Conservation (phyloP, 64 coral and sea anemone genomes). For the Montipora efflorescens region DNA sequence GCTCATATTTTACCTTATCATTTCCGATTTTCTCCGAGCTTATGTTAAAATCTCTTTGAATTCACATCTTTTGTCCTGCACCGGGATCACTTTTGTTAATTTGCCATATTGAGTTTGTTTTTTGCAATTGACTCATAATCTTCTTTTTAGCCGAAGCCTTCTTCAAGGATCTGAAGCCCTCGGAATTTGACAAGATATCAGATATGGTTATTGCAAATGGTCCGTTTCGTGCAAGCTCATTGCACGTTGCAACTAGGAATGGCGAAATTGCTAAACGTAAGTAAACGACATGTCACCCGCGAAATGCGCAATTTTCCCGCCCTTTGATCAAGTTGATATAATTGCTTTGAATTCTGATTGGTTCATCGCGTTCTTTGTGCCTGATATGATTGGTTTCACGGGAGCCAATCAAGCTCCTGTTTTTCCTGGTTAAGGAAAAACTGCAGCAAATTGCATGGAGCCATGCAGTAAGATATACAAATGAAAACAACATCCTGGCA, state of each 20-base stretch:
- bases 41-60: too few species aligned
- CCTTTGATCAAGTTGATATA: background rate
- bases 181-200: background rate
- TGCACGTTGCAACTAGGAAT: background rate
- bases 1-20: too few species aligned
- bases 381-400: too few species aligned
- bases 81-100: background rate
- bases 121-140: background rate
- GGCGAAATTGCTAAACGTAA: background rate
- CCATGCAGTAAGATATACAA: too few species aligned
- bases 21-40: too few species aligned
- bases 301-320: background rate
- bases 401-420: too few species aligned
- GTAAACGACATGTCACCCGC: background rate
- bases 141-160: background rate
- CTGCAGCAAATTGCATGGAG: too few species aligned
- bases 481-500: too few species aligned
- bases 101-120: background rate
- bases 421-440: too few species aligned
- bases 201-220: background rate
- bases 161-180: background rate
- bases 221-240: background rate
- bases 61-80: too few species aligned
- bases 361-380: background rate
- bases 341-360: background rate